These are phyloP conservation scores for Diacarnus erythraeanus DNA, from an alignment of 37 sponge, comb jelly and placozoan species.

Conservation along the genomic window DNA sequence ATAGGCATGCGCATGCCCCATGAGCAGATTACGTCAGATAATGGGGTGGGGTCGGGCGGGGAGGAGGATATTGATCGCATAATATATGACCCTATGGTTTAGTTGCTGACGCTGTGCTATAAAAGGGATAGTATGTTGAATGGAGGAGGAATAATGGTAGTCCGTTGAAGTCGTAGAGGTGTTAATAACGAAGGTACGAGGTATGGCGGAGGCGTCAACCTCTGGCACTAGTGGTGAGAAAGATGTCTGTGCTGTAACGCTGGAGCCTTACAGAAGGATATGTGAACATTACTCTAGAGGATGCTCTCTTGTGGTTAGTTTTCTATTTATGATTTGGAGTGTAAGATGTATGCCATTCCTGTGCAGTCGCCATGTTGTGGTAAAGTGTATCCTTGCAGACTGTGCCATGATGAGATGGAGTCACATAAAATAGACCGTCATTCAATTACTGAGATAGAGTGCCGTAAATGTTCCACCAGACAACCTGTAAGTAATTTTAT, in stretches of 20 bases:
- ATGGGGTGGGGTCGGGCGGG: too few relatives aligned
- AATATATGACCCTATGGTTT: too few relatives aligned
- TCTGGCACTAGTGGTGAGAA: neutral
- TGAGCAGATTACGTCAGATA: too few relatives aligned
- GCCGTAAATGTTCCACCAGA: conserved; percentile 38
- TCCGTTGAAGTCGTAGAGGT: neutral
- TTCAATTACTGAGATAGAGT: conserved; percentile 42
- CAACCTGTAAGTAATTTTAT: conserved; percentile 43
- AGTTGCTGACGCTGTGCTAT: too few relatives aligned
- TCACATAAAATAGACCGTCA: conserved; percentile 63
- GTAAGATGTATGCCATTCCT: neutral
- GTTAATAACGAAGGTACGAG: neutral
- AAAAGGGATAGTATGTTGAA: too few relatives aligned
- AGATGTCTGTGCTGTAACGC: neutral
- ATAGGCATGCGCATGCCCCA: too few relatives aligned
- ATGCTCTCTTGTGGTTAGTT: conserved; percentile 46
- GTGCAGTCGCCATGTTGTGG: conserved; percentile 75
- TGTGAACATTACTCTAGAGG: conserved; percentile 66
- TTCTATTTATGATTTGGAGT: neutral
- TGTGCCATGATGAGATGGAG: conserved; percentile 76
- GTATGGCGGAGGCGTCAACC: neutral
- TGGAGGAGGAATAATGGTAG: neutral
- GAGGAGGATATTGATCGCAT: too few relatives aligned
- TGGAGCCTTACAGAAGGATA: conserved; percentile 53
- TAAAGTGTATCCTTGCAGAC: conserved; percentile 65